Conservation (phyloP, 2,888 invertebrate species). For the Drosophila ustulata region DNA sequence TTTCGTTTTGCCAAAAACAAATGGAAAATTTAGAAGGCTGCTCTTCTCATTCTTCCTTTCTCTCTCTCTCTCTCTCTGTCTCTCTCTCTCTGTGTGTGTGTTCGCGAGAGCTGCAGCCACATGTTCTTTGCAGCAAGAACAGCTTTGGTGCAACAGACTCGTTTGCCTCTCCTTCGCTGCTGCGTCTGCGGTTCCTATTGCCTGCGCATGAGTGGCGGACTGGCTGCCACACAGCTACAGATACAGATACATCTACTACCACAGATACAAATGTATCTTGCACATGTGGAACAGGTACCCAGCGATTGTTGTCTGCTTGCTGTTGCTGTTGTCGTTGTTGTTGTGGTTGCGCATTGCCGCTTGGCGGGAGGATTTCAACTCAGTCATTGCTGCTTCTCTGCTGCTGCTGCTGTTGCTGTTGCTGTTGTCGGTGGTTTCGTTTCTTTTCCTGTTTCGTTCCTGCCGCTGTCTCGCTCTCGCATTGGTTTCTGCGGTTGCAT, state of each 20-base stretch:
- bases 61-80: not conserved
- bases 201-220: constrained; percentile 65
- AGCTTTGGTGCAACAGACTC: not conserved
- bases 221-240: constrained; percentile 32
- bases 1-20: not conserved
- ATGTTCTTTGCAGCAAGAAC: constrained; percentile 19
- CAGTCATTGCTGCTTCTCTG: constrained; percentile 5
- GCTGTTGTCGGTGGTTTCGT: constrained; percentile 18
- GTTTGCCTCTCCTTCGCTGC: not conserved
- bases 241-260: not conserved
- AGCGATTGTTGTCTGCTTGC: constrained; percentile 20
- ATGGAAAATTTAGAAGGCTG: too few species aligned
- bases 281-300: constrained; percentile 51
- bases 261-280: not conserved
- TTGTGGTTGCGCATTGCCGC: constrained; percentile 25
- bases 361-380: constrained; percentile 33
- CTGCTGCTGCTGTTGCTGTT: constrained; percentile 8
- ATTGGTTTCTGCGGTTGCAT: constrained; percentile 52
- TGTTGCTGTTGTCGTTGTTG: constrained; percentile 14
- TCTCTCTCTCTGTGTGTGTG: not conserved
- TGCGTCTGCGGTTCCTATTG: constrained; percentile 46
- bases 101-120: constrained; percentile 15
- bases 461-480: constrained; percentile 19
- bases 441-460: constrained; percentile 24
- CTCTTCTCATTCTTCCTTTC: not conserved